phyloP scores from a whole-genome alignment of 2,113 vertebrate genomes.

The Rhegmatorhina hoffmannsi region DNA sequence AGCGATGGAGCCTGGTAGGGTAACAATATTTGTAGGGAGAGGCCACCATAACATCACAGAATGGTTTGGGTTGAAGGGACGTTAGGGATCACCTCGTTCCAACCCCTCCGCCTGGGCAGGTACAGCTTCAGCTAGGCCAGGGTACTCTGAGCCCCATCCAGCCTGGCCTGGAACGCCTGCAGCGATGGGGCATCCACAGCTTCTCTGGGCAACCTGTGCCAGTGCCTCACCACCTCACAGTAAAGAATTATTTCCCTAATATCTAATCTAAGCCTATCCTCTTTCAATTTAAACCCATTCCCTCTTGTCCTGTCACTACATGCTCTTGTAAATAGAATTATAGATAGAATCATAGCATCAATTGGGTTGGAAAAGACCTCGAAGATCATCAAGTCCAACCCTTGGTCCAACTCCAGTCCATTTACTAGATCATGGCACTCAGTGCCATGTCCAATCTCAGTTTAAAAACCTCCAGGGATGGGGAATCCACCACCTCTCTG shows the following conservation, averaged over 20 bases:
- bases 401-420: no score
- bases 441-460: no score
- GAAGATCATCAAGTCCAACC: no score
- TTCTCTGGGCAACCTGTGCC: not conserved
- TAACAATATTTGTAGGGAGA: fast-evolving
- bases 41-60: fast-evolving
- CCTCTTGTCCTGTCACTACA: not conserved
- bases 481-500: no score
- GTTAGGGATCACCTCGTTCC: not conserved
- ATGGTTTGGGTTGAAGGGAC: not conserved
- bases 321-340: not conserved
- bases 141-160: not conserved
- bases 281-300: not conserved
- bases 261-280: not conserved
- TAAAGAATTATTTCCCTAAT: not conserved
- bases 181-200: not conserved
- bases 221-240: not conserved
- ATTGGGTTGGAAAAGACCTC: no score
- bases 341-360: no score
- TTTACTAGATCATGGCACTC: no score
- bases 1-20: no score
- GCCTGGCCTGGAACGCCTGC: not conserved
- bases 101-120: not conserved
- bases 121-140: no score
- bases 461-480: no score